A percentile compares a stretch with the other conserved stretches of the same genome.
Conservation (phyloP, 2,113 vertebrate species). For the Prionailurus viverrinus region DNA sequence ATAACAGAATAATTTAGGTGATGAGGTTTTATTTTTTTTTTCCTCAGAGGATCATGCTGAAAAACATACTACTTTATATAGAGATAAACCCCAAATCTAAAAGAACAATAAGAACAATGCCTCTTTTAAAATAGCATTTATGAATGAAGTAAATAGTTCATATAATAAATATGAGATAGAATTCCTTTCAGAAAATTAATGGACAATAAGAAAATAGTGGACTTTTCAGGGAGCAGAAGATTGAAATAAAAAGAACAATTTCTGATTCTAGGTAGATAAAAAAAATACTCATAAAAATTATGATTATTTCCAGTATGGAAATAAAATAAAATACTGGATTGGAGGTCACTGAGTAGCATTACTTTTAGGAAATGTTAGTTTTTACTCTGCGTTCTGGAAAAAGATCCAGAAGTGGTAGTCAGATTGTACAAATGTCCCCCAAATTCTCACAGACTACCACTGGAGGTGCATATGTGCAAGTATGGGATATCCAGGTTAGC, state of each 20-base stretch:
- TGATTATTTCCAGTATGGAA: conserved; percentile 40
- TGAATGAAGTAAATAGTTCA: conserved; percentile 37
- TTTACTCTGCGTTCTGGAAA: background rate
- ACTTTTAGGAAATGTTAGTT: conserved; percentile 43
- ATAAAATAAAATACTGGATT: conserved; percentile 55
- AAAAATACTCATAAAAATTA: conserved; percentile 8
- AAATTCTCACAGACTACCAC: background rate
- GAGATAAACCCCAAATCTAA: conserved; percentile 63
- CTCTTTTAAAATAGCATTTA: conserved; percentile 64
- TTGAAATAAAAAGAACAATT: background rate
- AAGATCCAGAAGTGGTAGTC: background rate
- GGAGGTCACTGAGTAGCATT: background rate
- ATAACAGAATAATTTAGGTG: conserved; percentile 82
- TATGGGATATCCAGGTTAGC: background rate
- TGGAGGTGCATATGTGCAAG: background rate
- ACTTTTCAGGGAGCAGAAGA: background rate
- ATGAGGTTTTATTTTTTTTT: conserved; percentile 65
- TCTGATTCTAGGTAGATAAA: conserved; percentile 56
- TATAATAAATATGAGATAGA: conserved; percentile 50
- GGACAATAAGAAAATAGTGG: conserved; percentile 53
- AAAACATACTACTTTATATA: conserved; percentile 54
- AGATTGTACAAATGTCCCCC: background rate
- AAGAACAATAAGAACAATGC: background rate
- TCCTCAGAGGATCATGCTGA: conserved; percentile 50
- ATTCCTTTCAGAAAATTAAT: conserved; percentile 60